These are phyloP conservation scores for Melipona quadrifasciata DNA, from an alignment of 1,140 invertebrate species.

Conservation along the genomic window DNA sequence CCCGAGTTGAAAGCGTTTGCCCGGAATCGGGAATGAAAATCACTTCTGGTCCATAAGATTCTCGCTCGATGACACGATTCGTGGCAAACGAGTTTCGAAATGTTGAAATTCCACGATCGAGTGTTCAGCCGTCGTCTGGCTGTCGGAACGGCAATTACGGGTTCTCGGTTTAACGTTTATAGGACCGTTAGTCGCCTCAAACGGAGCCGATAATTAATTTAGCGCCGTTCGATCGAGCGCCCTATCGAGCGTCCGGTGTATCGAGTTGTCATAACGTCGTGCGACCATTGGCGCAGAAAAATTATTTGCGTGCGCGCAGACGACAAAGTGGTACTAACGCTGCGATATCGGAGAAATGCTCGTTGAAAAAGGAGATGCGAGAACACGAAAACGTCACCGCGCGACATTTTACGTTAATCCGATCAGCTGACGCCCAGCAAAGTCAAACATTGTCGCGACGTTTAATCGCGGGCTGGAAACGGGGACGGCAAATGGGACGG, in stretches of 20 bases:
- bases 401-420: not conserved
- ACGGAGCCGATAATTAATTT: conserved; percentile 58
- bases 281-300: conserved; percentile 28
- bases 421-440: conserved; percentile 11
- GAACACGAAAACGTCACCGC: not conserved
- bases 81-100: not conserved
- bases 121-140: not conserved
- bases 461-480: not conserved
- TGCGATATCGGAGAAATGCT: not conserved
- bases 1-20: not conserved
- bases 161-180: not conserved
- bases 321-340: not conserved
- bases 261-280: not conserved
- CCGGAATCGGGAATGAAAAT: not conserved
- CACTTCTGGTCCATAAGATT: not conserved
- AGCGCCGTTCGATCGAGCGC: conserved; percentile 27
- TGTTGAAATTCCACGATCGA: not conserved
- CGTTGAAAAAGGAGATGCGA: not conserved
- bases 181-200: not conserved
- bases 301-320: not conserved
- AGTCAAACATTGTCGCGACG: conserved; percentile 20
- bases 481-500: not conserved
- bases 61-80: no score
- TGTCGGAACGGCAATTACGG: conserved; percentile 14
- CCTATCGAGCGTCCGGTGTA: not conserved